phyloP scores from a whole-genome alignment of 2,797 vertebrate genomes.

The Labeo calbasu region DNA sequence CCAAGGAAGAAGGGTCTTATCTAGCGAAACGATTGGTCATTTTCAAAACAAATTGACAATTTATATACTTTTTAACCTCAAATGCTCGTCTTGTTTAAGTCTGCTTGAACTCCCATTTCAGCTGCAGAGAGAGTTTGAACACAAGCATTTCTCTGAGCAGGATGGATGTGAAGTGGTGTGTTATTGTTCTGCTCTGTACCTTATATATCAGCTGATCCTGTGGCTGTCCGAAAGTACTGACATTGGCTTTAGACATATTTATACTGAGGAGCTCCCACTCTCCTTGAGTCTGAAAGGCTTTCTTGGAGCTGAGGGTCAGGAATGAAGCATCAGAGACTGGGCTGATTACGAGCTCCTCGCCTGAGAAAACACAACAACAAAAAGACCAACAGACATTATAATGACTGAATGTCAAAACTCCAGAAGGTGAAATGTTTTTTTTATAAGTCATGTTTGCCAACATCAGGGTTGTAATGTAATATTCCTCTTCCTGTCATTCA shows the following conservation, averaged over 20 bases:
- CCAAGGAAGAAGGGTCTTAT: too few relatives aligned
- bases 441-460: not conserved
- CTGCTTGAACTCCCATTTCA: too few relatives aligned
- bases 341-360: not conserved
- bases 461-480: too few relatives aligned
- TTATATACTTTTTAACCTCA: too few relatives aligned
- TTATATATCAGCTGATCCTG: constrained; percentile 34
- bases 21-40: too few relatives aligned
- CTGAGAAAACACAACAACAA: constrained; percentile 9
- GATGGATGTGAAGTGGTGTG: too few relatives aligned
- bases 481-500: not conserved
- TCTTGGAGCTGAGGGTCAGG: constrained; percentile 32
- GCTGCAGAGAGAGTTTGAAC: too few relatives aligned
- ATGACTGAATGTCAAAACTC: not conserved
- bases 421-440: not conserved
- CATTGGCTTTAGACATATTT: not conserved
- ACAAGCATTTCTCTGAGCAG: too few relatives aligned
- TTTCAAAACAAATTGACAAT: too few relatives aligned
- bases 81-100: too few relatives aligned
- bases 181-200: not conserved
- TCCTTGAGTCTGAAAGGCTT: constrained; percentile 44
- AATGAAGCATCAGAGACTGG: constrained; percentile 28
- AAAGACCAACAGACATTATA: not conserved
- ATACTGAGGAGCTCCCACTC: constrained; percentile 56
- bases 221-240: accelerated